Evolutionary conservation across 2,888 invertebrate species (phyloP), one percentile per base, ranked within the genome.

Genomic region (Temnothorax unifasciatus): DNA sequence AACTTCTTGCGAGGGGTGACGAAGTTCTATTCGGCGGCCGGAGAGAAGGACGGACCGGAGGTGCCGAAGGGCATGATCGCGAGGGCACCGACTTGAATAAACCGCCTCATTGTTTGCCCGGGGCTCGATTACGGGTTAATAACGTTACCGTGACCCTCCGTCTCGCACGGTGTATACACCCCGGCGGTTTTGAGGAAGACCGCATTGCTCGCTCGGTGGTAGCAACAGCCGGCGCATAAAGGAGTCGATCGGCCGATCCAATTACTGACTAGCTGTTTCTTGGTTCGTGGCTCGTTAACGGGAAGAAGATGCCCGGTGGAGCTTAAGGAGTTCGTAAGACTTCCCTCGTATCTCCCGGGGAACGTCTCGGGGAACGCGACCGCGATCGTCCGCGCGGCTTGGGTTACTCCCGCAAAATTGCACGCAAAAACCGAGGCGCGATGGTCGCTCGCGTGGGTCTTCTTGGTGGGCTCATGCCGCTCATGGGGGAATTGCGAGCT

Each of bases 71-170:
- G 84, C 83, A 86, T 66, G 82, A 84, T 86, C 85, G 86, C 74
- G 79, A 63, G 68, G 61, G 59, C 38, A 57, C 34, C 69, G 81
- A 54, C 85, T 79, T 73, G 77, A 83, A 85, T 86, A 85, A 89
- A 85, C 86, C 85, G 85, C 84, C 84, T 88, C 89, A 90, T 91
- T 91, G 91, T 91, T 91, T 91, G 88, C 85, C 84, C 77, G 84
- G 44, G 89, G 91, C 88, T 91, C 91, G 91, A 91, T 91, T 91
- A 91, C 90, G 88, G 91, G 89, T 91, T 91, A 91, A 91, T 91
- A 91, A 91, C 85, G 89, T 90, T 90, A 90, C 87, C 90, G 85
- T 86, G 86, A 85, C 89, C 87, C 73, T 81, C 81, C 83, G 83
- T 84, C 83, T 82, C 85, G 66, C 73, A 25, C 54, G 66, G 64